A percentile compares a stretch with the other conserved stretches of the same genome.
phyloP scores from a whole-genome alignment of 2,888 invertebrate species.

The Achlya flavicornis region DNA sequence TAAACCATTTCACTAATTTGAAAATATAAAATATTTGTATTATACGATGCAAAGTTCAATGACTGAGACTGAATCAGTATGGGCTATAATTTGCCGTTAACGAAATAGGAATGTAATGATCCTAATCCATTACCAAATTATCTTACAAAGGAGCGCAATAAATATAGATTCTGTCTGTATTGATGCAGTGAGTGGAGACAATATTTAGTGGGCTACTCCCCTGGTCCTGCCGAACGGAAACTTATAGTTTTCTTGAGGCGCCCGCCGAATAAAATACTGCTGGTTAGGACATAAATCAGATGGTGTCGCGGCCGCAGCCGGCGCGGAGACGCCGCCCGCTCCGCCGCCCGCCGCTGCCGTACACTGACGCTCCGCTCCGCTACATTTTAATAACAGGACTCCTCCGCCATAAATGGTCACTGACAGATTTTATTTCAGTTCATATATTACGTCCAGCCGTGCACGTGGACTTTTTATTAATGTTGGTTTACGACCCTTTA shows the following conservation, averaged over 20 bases:
- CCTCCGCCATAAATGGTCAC: conserved; percentile 75
- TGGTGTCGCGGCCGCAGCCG: conserved; percentile 75
- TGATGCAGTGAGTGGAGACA: conserved; percentile 78
- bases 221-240: conserved; percentile 81
- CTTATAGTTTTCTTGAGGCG: conserved; percentile 84
- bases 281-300: conserved; percentile 80
- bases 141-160: conserved; percentile 75
- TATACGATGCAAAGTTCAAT: neutral
- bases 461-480: conserved; percentile 69
- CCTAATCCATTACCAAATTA: conserved; percentile 80
- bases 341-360: conserved; percentile 41
- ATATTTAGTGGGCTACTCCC: conserved; percentile 82
- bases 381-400: conserved; percentile 82
- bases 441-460: conserved; percentile 72
- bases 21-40: neutral
- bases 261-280: conserved; percentile 83
- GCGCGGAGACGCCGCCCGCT: conserved; percentile 62
- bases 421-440: conserved; percentile 79
- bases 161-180: conserved; percentile 80
- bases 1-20: neutral
- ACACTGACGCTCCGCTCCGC: conserved; percentile 48
- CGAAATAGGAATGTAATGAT: conserved; percentile 62
- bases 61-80: conserved; percentile 14
- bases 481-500: conserved; percentile 31
- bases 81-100: conserved; percentile 36